Evolutionary conservation across 2,797 vertebrate genomes (phyloP).

Genomic region (Pseudochaenichthys georgianus): DNA sequence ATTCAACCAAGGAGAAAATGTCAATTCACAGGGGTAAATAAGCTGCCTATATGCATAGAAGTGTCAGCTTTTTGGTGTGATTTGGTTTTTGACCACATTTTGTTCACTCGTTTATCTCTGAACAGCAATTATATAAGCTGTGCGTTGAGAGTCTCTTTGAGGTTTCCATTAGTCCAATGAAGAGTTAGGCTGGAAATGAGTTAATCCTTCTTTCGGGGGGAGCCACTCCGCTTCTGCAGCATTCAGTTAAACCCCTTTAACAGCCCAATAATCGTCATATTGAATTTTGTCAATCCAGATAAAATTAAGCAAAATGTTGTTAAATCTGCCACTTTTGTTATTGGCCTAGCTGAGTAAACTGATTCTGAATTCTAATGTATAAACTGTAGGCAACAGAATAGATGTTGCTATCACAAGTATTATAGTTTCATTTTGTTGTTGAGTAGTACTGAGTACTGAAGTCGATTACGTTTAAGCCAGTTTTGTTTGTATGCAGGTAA

Average conservation of each 20-base stretch:
- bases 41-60: background rate
- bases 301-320: too few relatives aligned
- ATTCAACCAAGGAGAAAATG: background rate
- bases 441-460: too few relatives aligned
- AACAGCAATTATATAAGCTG: conserved; percentile 1
- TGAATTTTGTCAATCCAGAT: background rate
- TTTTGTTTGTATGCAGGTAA: too few relatives aligned
- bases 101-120: conserved; percentile 4
- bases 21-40: conserved; percentile 5
- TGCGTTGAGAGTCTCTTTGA: conserved; percentile 13
- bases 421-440: too few relatives aligned
- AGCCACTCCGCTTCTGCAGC: background rate
- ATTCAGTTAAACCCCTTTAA: background rate
- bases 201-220: background rate
- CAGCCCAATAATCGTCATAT: background rate
- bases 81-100: background rate
- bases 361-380: too few relatives aligned
- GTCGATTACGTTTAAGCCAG: too few relatives aligned
- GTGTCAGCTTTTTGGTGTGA: conserved; percentile 7
- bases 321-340: too few relatives aligned
- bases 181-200: background rate
- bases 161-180: background rate
- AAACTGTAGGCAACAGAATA: too few relatives aligned
- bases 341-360: too few relatives aligned
- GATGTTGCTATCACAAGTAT: too few relatives aligned